Evolutionary conservation across 92 coral and sea anemone species (phyloP), one percentile per base, ranked within the genome.

Genomic region (Zoanthus gigantus): DNA sequence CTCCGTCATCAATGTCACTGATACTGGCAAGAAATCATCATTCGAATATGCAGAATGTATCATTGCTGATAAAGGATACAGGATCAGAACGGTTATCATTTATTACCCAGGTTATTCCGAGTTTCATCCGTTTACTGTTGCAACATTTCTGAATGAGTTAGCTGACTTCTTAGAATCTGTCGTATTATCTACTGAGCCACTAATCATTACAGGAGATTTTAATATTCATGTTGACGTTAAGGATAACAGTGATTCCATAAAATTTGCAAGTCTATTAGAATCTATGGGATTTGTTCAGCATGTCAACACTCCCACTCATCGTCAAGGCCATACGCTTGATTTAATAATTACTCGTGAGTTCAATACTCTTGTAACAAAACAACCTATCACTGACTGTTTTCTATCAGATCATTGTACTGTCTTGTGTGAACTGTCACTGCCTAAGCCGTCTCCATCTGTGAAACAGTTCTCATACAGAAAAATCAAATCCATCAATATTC

Each of bases 131-230:
- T 15, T 63, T 63, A 63, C 69, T 15, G 29, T n/a, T 63, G 29
- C 18, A 15, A 63, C 69, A 15, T 63, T 63, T n/a, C 29, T 63
- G 18, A 63, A 15, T 15, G 69, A 7, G 69, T 63, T 63, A 15
- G 69, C 69, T 63, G 31, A 63, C 18, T 63, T 15, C 69, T n/a
- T 63, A n/a, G 69, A 63, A n/a, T 63, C 69, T n/a, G 18, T 63
- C 2, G 69, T 63, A 0, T 15, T 63, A n/a, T 63, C 23, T n/a
- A 63, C 69, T 63, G 69, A 63, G 69, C 69, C 63, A 10, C 63
- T 56, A 37, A 37, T 37, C 42, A 1, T 37, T 1, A 37, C 42
- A 37, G 42, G 42, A 37, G 42, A 37, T 37, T 37, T 37, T 37
- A 37, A 37, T 37, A 37, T 37, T 37, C 42, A 0, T 37, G 42